phyloP scores from a whole-genome alignment of 2,797 vertebrate genomes.

The Eutrigla gurnardus region DNA sequence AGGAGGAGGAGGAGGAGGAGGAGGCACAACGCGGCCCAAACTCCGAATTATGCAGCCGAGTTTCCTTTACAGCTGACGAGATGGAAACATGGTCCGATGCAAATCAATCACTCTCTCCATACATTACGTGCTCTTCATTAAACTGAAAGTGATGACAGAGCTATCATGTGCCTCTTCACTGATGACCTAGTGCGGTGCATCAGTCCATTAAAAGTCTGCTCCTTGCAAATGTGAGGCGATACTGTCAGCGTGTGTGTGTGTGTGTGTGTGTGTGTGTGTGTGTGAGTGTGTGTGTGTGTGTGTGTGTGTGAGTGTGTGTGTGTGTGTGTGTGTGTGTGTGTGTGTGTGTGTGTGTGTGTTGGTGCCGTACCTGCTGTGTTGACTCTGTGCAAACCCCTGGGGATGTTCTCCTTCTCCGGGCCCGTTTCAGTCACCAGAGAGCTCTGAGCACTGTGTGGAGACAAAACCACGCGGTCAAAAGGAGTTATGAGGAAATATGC shows the following conservation, averaged over 20 bases:
- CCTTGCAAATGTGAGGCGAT: slow-evolving; percentile 69
- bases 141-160: slow-evolving; percentile 77
- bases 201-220: slow-evolving; percentile 77
- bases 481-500: slow-evolving; percentile 22
- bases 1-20: slow-evolving; percentile 45
- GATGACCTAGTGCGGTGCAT: slow-evolving; percentile 76
- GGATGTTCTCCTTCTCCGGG: slow-evolving; percentile 65
- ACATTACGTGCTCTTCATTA: slow-evolving; percentile 75
- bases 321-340: slow-evolving; percentile 13
- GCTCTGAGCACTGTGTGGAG: slow-evolving; percentile 57
- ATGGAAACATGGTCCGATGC: slow-evolving; percentile 52
- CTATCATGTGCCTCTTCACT: slow-evolving; percentile 71
- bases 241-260: slow-evolving; percentile 17
- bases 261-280: slow-evolving; percentile 16
- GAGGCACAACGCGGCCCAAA: slow-evolving; percentile 13
- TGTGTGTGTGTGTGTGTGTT: slow-evolving; percentile 7
- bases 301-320: slow-evolving; percentile 21
- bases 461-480: slow-evolving; percentile 40
- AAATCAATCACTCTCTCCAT: slow-evolving; percentile 68
- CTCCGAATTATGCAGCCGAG: slow-evolving; percentile 39
- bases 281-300: slow-evolving; percentile 9
- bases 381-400: slow-evolving; percentile 80
- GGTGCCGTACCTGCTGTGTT: slow-evolving; percentile 81
- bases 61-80: slow-evolving; percentile 52
- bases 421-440: slow-evolving; percentile 47